These are phyloP conservation scores for Tragelaphus strepsiceros DNA, from an alignment of 2,113 vertebrate genomes.

Conservation along the genomic window DNA sequence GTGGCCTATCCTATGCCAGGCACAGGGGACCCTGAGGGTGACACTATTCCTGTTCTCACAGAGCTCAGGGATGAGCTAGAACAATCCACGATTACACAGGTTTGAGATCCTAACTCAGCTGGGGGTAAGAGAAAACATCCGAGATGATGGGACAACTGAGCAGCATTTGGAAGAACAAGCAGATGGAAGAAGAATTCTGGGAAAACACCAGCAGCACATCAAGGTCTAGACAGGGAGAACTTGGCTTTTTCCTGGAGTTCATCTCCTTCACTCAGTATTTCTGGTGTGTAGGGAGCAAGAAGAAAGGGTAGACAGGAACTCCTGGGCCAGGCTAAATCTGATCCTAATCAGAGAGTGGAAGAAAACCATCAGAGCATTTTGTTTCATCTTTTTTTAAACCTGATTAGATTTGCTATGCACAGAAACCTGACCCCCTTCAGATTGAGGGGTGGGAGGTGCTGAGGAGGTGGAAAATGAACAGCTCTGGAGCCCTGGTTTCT, in stretches of 20 bases:
- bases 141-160: neutral
- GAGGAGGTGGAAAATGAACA: neutral
- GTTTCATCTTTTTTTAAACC: neutral
- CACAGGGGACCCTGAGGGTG: neutral
- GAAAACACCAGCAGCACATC: neutral
- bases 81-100: neutral
- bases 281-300: neutral
- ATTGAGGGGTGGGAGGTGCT: fast-evolving
- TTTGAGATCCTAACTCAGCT: neutral
- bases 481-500: neutral
- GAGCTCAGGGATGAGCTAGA: neutral
- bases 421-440: neutral
- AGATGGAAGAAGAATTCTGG: neutral
- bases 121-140: neutral
- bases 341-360: neutral
- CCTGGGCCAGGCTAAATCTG: neutral
- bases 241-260: neutral
- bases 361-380: neutral
- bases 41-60: neutral
- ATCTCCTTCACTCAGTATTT: neutral
- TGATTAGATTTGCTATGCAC: neutral
- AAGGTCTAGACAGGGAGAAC: neutral
- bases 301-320: neutral
- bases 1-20: neutral
- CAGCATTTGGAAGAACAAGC: neutral